These are phyloP conservation scores for Dissostichus mawsoni DNA, from an alignment of 2,113 vertebrate species.

Conservation along the genomic window DNA sequence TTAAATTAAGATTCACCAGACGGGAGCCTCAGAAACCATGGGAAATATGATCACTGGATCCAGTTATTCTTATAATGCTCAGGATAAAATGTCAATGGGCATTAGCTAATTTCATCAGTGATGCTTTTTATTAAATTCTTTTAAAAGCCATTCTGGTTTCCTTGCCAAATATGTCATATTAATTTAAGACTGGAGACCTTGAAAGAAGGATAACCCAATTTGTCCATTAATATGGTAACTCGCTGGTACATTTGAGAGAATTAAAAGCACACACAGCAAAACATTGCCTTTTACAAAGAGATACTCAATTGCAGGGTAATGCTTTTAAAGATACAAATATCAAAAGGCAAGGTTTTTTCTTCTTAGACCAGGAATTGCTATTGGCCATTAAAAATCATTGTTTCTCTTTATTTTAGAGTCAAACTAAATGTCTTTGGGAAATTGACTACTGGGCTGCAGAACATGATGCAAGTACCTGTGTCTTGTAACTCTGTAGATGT, in stretches of 20 bases:
- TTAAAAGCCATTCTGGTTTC: constrained; percentile 82
- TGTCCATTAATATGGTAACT: constrained; percentile 77
- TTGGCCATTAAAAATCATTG: background rate
- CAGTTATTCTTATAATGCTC: constrained; percentile 80
- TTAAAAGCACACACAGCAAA: constrained; percentile 72
- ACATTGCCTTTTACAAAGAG: constrained; percentile 43
- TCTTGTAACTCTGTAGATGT: background rate
- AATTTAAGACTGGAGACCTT: constrained; percentile 78
- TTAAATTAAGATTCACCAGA: constrained; percentile 71
- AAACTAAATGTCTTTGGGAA: background rate
- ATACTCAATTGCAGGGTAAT: constrained; percentile 31
- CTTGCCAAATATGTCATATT: constrained; percentile 83
- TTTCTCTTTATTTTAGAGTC: background rate
- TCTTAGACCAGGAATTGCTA: background rate
- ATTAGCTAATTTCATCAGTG: constrained; percentile 84
- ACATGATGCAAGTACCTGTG: background rate
- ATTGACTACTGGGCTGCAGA: background rate
- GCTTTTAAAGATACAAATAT: constrained; percentile 24
- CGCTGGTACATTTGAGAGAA: constrained; percentile 68
- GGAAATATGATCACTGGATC: constrained; percentile 77
- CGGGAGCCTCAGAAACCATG: constrained; percentile 59
- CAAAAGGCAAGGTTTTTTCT: constrained; percentile 15
- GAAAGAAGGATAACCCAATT: constrained; percentile 83
- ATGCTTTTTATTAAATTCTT: constrained; percentile 85
- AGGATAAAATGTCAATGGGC: constrained; percentile 85